phyloP scores from a whole-genome alignment of 2,113 vertebrate genomes.

The Dinomys branickii region DNA sequence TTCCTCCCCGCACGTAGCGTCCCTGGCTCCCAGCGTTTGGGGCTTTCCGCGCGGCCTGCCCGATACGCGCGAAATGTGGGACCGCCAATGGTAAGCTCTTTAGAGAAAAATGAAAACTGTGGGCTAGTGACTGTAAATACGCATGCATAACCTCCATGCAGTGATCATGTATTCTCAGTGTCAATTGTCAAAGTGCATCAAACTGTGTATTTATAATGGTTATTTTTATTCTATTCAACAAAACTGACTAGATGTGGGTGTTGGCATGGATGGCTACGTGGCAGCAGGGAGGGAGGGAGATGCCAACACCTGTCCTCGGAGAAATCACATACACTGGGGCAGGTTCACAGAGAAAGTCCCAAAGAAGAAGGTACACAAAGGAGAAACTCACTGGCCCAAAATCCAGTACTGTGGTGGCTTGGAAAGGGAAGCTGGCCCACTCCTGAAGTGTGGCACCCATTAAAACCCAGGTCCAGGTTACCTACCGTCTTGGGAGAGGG shows the following conservation, averaged over 20 bases:
- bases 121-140: neutral
- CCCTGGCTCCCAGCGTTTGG: too few relatives aligned
- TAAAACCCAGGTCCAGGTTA: neutral
- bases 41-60: too few relatives aligned
- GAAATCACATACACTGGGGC: neutral
- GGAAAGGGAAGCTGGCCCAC: neutral
- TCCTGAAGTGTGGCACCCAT: neutral
- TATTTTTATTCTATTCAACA: neutral
- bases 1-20: too few relatives aligned
- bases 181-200: neutral
- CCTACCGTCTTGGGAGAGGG: neutral
- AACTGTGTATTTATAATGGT: neutral
- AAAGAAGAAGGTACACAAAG: neutral
- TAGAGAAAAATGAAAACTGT: neutral
- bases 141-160: neutral
- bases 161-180: neutral
- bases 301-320: neutral
- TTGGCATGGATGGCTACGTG: neutral
- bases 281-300: neutral
- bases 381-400: neutral
- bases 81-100: too few relatives aligned
- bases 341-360: neutral
- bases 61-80: too few relatives aligned
- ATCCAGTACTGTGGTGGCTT: neutral
- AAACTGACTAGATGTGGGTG: neutral